These are phyloP conservation scores for Cirrhinus mrigala DNA, from an alignment of 2,797 vertebrate species.

Conservation along the genomic window DNA sequence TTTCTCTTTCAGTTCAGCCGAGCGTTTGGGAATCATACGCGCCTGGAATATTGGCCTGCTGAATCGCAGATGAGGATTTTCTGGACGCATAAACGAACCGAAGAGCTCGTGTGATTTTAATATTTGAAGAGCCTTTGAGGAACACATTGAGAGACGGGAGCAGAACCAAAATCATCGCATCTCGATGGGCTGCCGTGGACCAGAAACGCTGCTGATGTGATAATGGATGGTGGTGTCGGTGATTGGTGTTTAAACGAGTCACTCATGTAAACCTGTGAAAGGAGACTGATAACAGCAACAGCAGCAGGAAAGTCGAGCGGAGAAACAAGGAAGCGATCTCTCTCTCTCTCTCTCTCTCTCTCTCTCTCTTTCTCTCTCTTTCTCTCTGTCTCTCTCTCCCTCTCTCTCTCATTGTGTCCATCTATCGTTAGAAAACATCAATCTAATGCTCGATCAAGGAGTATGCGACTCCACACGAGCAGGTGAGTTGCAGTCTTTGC, in stretches of 20 bases:
- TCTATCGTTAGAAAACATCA: too few relatives aligned
- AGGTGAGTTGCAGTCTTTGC: too few relatives aligned
- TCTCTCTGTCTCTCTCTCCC: too few relatives aligned
- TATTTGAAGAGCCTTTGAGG: slow-evolving; percentile 52
- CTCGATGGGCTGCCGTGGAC: not conserved
- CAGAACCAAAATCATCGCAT: not conserved
- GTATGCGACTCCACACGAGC: too few relatives aligned
- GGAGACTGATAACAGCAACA: not conserved
- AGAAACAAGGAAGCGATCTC: not conserved
- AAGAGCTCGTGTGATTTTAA: slow-evolving; percentile 36
- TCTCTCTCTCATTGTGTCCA: too few relatives aligned
- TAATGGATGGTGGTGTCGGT: not conserved
- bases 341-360: too few relatives aligned
- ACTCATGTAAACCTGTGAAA: not conserved
- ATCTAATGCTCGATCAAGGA: too few relatives aligned
- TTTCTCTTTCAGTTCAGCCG: slow-evolving; percentile 55
- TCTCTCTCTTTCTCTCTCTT: too few relatives aligned
- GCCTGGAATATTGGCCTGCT: slow-evolving; percentile 37
- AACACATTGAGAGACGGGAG: slow-evolving; percentile 54
- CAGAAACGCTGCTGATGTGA: not conserved
- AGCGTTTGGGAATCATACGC: slow-evolving; percentile 16
- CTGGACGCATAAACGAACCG: slow-evolving; percentile 11
- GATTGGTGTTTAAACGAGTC: not conserved
- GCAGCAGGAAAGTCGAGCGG: not conserved
- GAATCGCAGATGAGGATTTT: slow-evolving; percentile 53